Base-by-base conservation (phyloP, 2,113 vertebrate genomes). In the Chionomys nivalis region DNA sequence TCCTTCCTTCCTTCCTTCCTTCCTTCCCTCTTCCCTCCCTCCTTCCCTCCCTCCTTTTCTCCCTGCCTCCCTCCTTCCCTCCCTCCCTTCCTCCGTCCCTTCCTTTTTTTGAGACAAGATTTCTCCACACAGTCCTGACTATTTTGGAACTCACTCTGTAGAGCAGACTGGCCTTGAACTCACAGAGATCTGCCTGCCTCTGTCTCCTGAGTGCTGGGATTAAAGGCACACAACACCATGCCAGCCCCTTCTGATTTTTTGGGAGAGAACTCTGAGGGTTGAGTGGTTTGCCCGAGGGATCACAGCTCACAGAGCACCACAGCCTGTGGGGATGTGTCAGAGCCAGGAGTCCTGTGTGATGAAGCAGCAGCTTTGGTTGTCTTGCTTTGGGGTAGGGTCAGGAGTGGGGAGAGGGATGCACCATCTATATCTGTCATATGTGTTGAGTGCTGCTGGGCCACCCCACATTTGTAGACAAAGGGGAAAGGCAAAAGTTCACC, bases 1-100 rank as follows among this genome's bases (percentile, higher is more conserved):
- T 0, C 2, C 47, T 21, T 1, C 4, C 14, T 21, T 3, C 4
- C 52, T 33, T 19, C 5, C 33, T 68, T 0, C 5, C 42, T 33
- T 4, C 3, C 13, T 33, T 19, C 3, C 33, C 17, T 31, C 5
- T 17, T 13, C 3, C 42, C 44, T 26, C 4, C 39, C 42, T 24
- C 12, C 23, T 14, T 44, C 11, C 42, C 26, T 12, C 23, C 73
- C 2, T 4, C 0, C 42, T 14, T 3, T 0, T 26, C 31, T 7
- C 6, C 26, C 14, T 11, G 3, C 44, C 28, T 3, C 5, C 17
- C 4, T 14, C 16, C 23, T 4, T 28, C 5, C n/a, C 2, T n/a
- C 2, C 36, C n/a, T 70, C 6, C 5, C 14, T 68, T 12, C 13
- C 33, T 68, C 2, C 5, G 28, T 11, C 10, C 4, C 16, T 21